Percentiles rank a stretch among this genome's conserved stretches.
Conservation (phyloP, 2,113 vertebrate genomes). For the Boulengeromyrus knoepffleri region DNA sequence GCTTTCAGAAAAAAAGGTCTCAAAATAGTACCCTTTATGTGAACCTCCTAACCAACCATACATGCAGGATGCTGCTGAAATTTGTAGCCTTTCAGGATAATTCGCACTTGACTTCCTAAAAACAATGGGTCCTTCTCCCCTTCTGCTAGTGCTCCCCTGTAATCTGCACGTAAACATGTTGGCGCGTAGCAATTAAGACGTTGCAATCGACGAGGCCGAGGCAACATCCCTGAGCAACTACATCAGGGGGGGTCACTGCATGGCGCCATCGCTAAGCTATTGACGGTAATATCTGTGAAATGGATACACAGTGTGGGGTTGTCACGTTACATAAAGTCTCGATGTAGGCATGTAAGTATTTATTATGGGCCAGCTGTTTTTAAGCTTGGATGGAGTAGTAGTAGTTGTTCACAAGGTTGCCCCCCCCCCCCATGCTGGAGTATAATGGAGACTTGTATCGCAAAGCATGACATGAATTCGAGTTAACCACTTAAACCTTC, state of each 20-base stretch:
- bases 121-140: not conserved
- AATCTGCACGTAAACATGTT: conserved; percentile 1
- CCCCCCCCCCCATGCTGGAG: not conserved
- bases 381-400: not conserved
- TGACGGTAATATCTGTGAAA: conserved; percentile 6
- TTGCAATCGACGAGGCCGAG: not conserved
- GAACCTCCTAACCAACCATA: not conserved
- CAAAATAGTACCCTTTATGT: not conserved
- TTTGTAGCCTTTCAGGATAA: not conserved
- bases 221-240: not conserved
- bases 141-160: not conserved
- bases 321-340: not conserved
- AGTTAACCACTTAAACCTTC: not conserved
- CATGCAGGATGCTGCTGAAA: not conserved
- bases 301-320: not conserved
- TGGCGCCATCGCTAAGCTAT: not conserved
- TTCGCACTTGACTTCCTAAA: not conserved
- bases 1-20: not conserved
- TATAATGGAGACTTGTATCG: not conserved
- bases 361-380: not conserved
- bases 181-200: not conserved
- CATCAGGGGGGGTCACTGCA: not conserved
- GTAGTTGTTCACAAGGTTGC: not conserved
- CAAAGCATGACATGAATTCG: not conserved
- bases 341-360: not conserved